These are phyloP conservation scores for Rhinatrema bivittatum DNA, from an alignment of 2,797 vertebrate species.

Conservation along the genomic window DNA sequence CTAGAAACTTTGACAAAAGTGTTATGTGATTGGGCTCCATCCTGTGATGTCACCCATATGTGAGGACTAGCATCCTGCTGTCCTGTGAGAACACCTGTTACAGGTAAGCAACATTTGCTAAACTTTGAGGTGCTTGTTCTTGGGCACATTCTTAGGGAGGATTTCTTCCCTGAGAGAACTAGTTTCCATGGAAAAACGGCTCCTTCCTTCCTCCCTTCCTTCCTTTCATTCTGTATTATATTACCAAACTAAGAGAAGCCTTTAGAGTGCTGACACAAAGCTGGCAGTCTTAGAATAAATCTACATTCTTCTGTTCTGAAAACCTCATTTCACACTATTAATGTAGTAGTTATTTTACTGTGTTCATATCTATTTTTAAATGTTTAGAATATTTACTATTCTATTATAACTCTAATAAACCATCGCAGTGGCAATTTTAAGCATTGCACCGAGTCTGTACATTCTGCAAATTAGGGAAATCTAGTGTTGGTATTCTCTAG, in stretches of 20 bases:
- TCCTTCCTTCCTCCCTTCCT: constrained; percentile 44
- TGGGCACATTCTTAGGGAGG: constrained; percentile 21
- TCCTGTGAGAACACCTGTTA: too few relatives aligned
- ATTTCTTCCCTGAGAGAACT: constrained; percentile 35
- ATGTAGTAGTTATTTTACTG: neutral
- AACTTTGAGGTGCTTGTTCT: constrained; percentile 39
- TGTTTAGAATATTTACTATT: rapidly evolving
- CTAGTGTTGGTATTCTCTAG: too few relatives aligned
- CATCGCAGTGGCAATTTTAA: too few relatives aligned
- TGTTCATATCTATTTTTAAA: neutral
- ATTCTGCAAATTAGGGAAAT: too few relatives aligned
- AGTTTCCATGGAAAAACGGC: constrained; percentile 40
- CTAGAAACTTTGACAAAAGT: too few relatives aligned
- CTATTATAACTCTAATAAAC: too few relatives aligned
- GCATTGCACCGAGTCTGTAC: too few relatives aligned
- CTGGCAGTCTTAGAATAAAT: neutral
- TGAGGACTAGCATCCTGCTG: too few relatives aligned
- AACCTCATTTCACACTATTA: rapidly evolving
- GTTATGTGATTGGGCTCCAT: too few relatives aligned
- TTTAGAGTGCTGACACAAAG: constrained; percentile 4
- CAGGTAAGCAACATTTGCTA: too few relatives aligned
- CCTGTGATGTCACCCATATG: too few relatives aligned
- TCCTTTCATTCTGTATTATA: constrained; percentile 15
- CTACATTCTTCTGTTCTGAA: neutral
- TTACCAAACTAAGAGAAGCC: constrained; percentile 9